Percentiles rank a stretch among this genome's conserved stretches.
Conservation (phyloP, 1,140 invertebrate species). For the Elymnias hypermnestra region DNA sequence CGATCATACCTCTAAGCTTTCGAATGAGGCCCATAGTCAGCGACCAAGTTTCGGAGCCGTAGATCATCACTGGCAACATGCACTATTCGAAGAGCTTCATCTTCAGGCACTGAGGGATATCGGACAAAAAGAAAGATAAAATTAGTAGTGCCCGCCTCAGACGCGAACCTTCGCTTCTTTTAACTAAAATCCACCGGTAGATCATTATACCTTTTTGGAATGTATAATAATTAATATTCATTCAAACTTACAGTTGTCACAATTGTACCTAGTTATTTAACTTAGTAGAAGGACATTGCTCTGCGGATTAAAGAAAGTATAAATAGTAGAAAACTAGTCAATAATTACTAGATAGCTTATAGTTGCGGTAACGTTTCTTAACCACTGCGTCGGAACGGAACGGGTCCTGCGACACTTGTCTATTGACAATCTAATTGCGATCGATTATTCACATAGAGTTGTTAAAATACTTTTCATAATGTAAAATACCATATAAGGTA, state of each 20-base stretch:
- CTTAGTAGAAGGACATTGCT: constrained; percentile 11
- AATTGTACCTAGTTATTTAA: background rate
- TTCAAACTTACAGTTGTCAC: no score
- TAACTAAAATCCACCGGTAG: no score
- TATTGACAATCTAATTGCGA: constrained; percentile 68
- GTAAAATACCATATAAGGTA: no score
- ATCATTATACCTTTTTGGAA: no score
- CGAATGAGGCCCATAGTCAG: no score
- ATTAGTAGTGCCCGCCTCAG: background rate
- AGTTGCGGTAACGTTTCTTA: constrained; percentile 53
- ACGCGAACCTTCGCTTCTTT: no score
- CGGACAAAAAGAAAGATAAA: background rate
- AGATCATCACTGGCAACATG: no score
- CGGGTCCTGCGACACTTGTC: constrained; percentile 61
- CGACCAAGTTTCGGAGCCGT: no score
- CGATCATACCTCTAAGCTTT: no score
- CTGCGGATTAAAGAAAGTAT: constrained; percentile 28
- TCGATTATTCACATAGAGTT: constrained; percentile 42
- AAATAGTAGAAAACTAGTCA: constrained; percentile 34
- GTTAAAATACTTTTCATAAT: constrained; percentile 12
- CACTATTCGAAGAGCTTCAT: no score
- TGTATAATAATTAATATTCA: no score
- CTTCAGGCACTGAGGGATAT: no score
- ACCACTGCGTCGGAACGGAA: constrained; percentile 47
- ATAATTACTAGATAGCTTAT: constrained; percentile 38